Base-by-base conservation (phyloP, 2,113 vertebrate genomes). In the Mugil cephalus region DNA sequence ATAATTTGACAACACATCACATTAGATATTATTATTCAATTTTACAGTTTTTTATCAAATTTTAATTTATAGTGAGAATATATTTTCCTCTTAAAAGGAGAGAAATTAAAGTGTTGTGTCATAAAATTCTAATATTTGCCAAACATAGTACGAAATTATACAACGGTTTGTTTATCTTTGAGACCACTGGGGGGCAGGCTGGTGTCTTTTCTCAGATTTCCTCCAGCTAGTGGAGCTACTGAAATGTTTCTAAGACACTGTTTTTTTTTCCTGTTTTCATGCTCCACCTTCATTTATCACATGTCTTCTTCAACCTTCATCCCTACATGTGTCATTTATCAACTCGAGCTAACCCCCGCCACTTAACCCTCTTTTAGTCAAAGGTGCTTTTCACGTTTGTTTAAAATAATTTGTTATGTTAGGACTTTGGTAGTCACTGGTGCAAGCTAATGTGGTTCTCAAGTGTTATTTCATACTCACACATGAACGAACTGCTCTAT, bases 181-280 rank as follows among this genome's bases (percentile, higher is more conserved):
- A 72, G 53, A 59, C 84, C 91, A 92, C 80, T 79, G 88, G 93
- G 88, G 86, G 61, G 91, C 91, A 91, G 50, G 18, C 58, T 83
- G 39, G 80, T 63, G 53, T 77, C 46, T 74, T 53, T 9, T 69
- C 39, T 83, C 15, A 48, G 12, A 67, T 45, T 17, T 6, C 19
- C 9, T 17, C 42, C 63, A 30, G 17, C 38, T 30, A 4, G 53
- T 40, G 13, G 6, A 8, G 9, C 42, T 12, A 21, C 11, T 34
- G 24, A 30, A 30, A 30, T 30, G 5, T 30, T 30, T 30, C 24
- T 30, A 30, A 30, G 24, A 30, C 24, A 30, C 24, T n/a, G n/a
- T 30, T 21, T 14, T 54, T 6, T 51, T 24, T 39, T 6, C 39
- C 17, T 39, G 8, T 45, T n/a, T 46, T 46, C 17, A 47, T 17